Evolutionary conservation across 2,888 invertebrate species (phyloP).

Genomic region (Sesia apiformis): DNA sequence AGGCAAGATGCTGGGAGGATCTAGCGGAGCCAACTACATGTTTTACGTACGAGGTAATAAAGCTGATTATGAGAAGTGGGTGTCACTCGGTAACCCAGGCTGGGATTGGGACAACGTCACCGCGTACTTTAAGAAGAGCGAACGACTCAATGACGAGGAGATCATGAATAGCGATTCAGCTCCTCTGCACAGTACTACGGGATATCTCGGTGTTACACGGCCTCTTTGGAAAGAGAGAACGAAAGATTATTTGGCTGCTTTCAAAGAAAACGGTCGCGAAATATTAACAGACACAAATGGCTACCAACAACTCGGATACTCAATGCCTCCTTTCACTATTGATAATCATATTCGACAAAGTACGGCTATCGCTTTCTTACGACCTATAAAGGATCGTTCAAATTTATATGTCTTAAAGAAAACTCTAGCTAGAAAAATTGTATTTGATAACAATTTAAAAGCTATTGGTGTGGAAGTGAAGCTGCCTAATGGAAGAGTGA

Average conservation of each 20-base stretch:
- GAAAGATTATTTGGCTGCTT: slow-evolving; percentile 22
- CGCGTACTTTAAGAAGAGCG: not conserved
- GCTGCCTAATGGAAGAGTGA: slow-evolving; percentile 13
- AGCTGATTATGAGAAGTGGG: slow-evolving; percentile 39
- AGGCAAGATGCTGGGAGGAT: slow-evolving; percentile 1
- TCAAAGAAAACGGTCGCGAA: slow-evolving; percentile 28
- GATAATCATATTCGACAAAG: slow-evolving; percentile 18
- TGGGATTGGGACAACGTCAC: not conserved
- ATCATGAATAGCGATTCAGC: not conserved
- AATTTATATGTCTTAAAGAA: slow-evolving; percentile 37
- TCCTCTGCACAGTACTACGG: slow-evolving; percentile 19
- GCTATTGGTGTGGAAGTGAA: slow-evolving; percentile 30
- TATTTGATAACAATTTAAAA: slow-evolving; percentile 21
- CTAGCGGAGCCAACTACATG: slow-evolving; percentile 1
- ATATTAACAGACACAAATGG: slow-evolving; percentile 29
- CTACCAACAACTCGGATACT: slow-evolving; percentile 26
- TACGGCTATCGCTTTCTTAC: slow-evolving; percentile 18
- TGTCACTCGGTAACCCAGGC: slow-evolving; percentile 13
- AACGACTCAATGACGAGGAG: not conserved
- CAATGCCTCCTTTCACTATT: slow-evolving; percentile 20
- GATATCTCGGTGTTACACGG: slow-evolving; percentile 46
- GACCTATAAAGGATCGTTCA: slow-evolving; percentile 22
- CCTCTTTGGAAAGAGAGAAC: slow-evolving; percentile 1
- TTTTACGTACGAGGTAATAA: not conserved
- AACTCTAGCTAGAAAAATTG: slow-evolving; percentile 26